Evolutionary conservation across 2,113 vertebrate genomes (phyloP), one percentile per base, ranked within the genome.

Genomic region (Catagonus wagneri): DNA sequence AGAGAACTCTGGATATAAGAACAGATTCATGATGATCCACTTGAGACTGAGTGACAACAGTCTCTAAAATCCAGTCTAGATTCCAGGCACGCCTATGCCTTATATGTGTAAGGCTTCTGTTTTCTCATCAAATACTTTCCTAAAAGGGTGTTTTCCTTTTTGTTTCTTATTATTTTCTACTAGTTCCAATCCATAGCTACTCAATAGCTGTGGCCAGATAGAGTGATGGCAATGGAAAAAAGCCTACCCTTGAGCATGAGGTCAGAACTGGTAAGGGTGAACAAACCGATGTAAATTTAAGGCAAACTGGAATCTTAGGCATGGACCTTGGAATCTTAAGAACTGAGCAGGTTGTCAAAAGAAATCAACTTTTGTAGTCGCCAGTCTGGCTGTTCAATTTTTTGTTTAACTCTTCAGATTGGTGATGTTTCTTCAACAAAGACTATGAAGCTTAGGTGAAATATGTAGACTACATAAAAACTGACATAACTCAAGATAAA

Each of bases 31-130:
- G 16, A 11, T 50, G 3, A 89, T 81, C 23, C 66, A 54, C 23
- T 58, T 32, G 10, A 90, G 61, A 8, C 9, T 89, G 72, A 68
- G 34, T 8, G 10, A 81, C 11, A 78, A 83, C 0, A 36, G 61
- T 8, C 13, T 96, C 44, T 79, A 65, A 93, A 69, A 58, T 88
- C 60, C 66, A 95, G 90, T 84, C 14, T 63, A n/a, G 61, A 88
- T 92, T 84, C 36, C 75, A 78, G 68, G 5, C 23, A 58, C 81
- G 68, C 27, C 22, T 92, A 17, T 78, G 50, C 27, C 68, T 32
- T 44, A 27, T 9, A 94, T 75, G 1, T 32, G 5, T 20, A 29
- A 89, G 52, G 20, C 15, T 84, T 94, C 25, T 96, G 60, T 76
- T 97, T 95, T 36, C n/a, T 20, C 27, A 71, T 85, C 20, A 84